Evolutionary conservation across 92 coral and sea anemone genomes (phyloP).

Genomic region (Siderastrea siderea): DNA sequence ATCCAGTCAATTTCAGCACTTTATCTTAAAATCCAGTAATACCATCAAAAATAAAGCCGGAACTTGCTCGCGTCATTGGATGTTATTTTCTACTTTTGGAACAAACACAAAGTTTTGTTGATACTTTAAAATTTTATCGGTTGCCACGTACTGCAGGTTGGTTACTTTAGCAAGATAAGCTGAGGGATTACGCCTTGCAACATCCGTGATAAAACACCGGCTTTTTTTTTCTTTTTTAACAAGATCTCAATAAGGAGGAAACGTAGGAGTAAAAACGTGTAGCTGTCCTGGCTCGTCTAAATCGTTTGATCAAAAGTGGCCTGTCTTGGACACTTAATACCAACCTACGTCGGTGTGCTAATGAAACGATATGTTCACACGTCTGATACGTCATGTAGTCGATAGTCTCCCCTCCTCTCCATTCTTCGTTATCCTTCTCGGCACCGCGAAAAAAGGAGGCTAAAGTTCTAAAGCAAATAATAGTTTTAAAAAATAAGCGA

Average conservation of each 20-base stretch:
- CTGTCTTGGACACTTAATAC: neutral
- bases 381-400: conserved; percentile 15
- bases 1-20: no score
- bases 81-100: no score
- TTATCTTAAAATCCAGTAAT: no score
- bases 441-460: neutral
- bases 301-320: conserved; percentile 12
- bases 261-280: no score
- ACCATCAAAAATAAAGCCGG: no score
- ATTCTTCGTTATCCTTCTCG: neutral
- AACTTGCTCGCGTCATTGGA: no score
- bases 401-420: neutral
- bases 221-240: neutral
- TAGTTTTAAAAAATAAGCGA: neutral
- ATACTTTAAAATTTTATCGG: neutral
- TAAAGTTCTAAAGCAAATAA: neutral
- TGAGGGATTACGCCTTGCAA: neutral
- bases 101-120: neutral
- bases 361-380: conserved; percentile 26
- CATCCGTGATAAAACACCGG: neutral
- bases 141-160: neutral
- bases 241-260: no score
- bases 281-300: neutral
- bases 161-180: neutral
- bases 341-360: neutral